A percentile compares a stretch with the other conserved stretches of the same genome.
Evolutionary conservation across 2,888 invertebrate species (phyloP).

Genomic region (Coremacera marginata): DNA sequence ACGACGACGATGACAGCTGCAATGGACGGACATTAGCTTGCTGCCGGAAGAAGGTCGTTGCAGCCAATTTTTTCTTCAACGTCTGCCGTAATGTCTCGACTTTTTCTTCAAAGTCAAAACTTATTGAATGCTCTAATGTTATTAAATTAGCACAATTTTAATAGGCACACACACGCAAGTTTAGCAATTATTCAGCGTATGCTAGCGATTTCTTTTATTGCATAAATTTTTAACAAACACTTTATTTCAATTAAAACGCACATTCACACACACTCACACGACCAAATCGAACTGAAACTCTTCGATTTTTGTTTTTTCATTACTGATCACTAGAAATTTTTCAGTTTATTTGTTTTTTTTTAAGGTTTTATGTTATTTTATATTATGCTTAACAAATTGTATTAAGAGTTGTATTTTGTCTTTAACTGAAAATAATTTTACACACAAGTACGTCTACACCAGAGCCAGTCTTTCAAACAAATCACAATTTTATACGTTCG

Average conservation of each 20-base stretch:
- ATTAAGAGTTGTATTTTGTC: not conserved
- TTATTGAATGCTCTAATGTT: no score
- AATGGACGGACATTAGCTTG: no score
- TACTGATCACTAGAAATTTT: not conserved
- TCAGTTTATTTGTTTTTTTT: not conserved
- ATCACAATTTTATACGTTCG: constrained; percentile 5
- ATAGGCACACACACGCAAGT: no score
- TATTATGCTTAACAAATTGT: not conserved
- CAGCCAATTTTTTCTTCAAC: not conserved
- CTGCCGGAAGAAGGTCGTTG: not conserved
- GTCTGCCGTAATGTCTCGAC: not conserved
- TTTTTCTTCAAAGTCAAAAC: no score
- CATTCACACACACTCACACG: not conserved
- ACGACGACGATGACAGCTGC: not conserved
- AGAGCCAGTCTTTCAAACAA: not conserved
- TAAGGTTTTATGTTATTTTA: not conserved
- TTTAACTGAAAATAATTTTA: constrained; percentile 6
- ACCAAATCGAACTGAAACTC: not conserved
- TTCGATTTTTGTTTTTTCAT: not conserved
- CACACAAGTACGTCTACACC: not conserved
- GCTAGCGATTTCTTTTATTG: constrained; percentile 18
- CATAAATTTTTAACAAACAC: constrained; percentile 10
- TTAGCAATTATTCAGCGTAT: no score
- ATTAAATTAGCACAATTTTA: no score
- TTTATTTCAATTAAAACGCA: not conserved